phyloP scores from a whole-genome alignment of 1,140 invertebrate species.

The Drosophila subpulchrella region DNA sequence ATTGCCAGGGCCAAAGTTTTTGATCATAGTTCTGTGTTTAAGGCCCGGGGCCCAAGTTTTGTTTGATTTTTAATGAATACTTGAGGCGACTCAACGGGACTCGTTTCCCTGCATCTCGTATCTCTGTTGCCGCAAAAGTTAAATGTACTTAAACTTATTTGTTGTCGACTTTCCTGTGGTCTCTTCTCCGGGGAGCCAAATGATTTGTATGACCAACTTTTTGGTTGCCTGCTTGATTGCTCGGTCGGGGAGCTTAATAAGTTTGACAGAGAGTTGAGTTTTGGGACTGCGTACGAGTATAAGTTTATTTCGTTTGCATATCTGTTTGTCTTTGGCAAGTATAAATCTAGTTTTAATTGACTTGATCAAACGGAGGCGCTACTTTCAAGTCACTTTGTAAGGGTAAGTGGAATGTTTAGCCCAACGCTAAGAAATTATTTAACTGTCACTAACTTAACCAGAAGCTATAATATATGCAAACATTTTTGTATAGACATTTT shows the following conservation, averaged over 20 bases:
- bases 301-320: constrained; percentile 46
- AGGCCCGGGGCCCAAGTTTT: constrained; percentile 17
- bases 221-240: constrained; percentile 47
- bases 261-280: constrained; percentile 37
- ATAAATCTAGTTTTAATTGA: constrained; percentile 68
- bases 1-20: constrained; percentile 53
- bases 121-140: constrained; percentile 50
- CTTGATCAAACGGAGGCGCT: constrained; percentile 42
- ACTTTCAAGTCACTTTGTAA: constrained; percentile 9
- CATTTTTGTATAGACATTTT: too few species aligned
- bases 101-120: constrained; percentile 18
- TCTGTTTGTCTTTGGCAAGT: constrained; percentile 43
- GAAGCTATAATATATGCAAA: neutral
- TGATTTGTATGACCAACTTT: constrained; percentile 69
- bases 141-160: constrained; percentile 70
- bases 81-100: constrained; percentile 40
- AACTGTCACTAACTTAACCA: neutral
- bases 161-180: constrained; percentile 55
- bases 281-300: constrained; percentile 18
- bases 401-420: constrained; percentile 13
- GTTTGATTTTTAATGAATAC: constrained; percentile 68
- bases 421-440: constrained; percentile 6
- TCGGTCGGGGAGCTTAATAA: constrained; percentile 55
- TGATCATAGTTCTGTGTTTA: constrained; percentile 19
- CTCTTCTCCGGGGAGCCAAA: constrained; percentile 43